Evolutionary conservation across 2,113 vertebrate genomes (phyloP), one percentile per base, ranked within the genome.

Genomic region (Nerophis lumbriciformis): DNA sequence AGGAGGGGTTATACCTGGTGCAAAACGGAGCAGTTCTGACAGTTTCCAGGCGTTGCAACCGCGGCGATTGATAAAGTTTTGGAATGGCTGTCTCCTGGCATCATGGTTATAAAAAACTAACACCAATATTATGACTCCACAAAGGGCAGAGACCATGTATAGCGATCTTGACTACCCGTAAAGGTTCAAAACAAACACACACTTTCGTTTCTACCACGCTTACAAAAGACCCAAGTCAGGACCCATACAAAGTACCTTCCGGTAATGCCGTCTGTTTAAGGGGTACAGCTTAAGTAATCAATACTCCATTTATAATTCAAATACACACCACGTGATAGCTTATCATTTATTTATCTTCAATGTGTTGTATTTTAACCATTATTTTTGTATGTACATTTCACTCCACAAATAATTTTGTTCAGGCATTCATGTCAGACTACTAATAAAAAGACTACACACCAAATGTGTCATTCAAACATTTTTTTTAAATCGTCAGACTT

Each of bases 81-180:
- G 15, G 90, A 77, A 37, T 90, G 93, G 8, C 78, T 92, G 85
- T 96, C 94, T 10, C 95, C 94, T 0, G 96, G 94, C 96, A 96
- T 98, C 96, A 97, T 97, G 77, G 73, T 92, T 19, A 60, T 28
- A 4, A 48, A 49, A n/a, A 50, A 61, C 15, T 28, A 45, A 47
- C 10, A 61, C 4, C 28, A 56, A 4, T 2, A 1, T 44, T 6
- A 59, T 15, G 38, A 7, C 0, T 52, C 4, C 1, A 44, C 11
- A n/a, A 5, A 28, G 54, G 47, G 1, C n/a, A 11, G 10, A 19
- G 5, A 48, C 5, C 16, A 36, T 48, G 1, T 64, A 1, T 3
- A 8, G 5, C 3, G 9, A 37, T 5, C 4, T 0, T 51, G 16
- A 45, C 51, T 66, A 3, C 28, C 8, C 21, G 47, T 0, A 11